A percentile compares a stretch with the other conserved stretches of the same genome.
Evolutionary conservation across 2,888 invertebrate species (phyloP).

Genomic region (Troides aeacus): DNA sequence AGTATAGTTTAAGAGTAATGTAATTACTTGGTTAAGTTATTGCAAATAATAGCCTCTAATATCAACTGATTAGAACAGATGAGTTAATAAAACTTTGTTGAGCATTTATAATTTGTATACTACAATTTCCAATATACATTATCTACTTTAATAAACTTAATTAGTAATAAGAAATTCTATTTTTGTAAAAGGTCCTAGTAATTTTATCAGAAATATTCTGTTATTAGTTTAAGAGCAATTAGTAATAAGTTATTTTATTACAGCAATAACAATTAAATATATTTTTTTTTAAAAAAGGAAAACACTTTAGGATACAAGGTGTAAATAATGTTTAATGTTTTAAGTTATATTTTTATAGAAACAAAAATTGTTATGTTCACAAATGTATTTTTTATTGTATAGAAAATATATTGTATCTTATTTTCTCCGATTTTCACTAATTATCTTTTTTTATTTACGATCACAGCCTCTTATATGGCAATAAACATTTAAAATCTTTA

Average conservation of each 20-base stretch:
- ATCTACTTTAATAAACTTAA: no score
- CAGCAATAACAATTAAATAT: no score
- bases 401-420: neutral
- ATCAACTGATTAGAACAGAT: neutral
- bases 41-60: neutral
- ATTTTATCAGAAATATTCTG: neutral
- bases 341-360: neutral
- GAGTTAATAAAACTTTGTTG: no score
- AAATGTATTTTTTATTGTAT: constrained; percentile 4
- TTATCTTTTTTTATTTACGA: no score
- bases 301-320: neutral
- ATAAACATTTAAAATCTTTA: no score
- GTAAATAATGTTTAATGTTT: constrained; percentile 3
- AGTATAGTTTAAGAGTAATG: no score
- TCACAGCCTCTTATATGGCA: no score
- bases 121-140: no score
- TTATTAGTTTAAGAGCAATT: neutral
- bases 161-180: no score
- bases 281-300: neutral
- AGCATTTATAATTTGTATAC: no score
- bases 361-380: neutral
- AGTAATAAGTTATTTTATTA: neutral
- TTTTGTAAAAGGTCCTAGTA: no score
- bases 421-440: no score
- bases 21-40: neutral